Evolutionary conservation across 2,113 vertebrate genomes (phyloP).

Genomic region (Odocoileus hemionus): DNA sequence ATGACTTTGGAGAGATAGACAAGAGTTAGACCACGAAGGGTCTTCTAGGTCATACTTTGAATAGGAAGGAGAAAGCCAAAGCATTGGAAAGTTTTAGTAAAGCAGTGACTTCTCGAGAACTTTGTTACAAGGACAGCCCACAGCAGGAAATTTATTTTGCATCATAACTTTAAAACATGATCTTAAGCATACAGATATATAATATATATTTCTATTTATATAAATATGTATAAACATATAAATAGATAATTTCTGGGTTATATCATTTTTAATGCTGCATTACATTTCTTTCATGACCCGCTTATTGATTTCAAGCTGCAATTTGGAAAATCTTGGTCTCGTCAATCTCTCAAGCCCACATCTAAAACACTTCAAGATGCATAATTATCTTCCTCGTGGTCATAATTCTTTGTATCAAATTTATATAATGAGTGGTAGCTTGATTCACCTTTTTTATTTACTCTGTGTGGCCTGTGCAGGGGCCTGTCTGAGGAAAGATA

Average conservation of each 20-base stretch:
- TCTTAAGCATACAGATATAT: neutral
- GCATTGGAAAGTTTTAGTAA: neutral
- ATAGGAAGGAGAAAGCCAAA: neutral
- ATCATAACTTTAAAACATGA: neutral
- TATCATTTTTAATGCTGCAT: neutral
- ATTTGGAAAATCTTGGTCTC: neutral
- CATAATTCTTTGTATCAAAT: neutral
- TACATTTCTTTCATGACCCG: neutral
- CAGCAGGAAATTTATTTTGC: neutral
- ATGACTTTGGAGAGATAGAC: neutral
- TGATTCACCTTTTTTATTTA: neutral
- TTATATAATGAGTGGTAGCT: neutral
- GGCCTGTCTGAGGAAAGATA: neutral
- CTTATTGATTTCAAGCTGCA: neutral
- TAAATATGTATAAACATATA: neutral
- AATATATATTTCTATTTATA: neutral
- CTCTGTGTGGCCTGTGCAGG: neutral
- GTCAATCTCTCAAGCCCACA: neutral
- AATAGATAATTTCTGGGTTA: neutral
- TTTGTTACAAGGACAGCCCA: neutral
- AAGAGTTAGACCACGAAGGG: neutral
- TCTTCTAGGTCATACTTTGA: neutral
- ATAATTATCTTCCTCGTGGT: neutral
- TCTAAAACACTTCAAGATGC: neutral
- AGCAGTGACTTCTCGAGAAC: neutral